Base-by-base conservation (phyloP, 2,797 vertebrate genomes). In the Lycodopsis pacificus region DNA sequence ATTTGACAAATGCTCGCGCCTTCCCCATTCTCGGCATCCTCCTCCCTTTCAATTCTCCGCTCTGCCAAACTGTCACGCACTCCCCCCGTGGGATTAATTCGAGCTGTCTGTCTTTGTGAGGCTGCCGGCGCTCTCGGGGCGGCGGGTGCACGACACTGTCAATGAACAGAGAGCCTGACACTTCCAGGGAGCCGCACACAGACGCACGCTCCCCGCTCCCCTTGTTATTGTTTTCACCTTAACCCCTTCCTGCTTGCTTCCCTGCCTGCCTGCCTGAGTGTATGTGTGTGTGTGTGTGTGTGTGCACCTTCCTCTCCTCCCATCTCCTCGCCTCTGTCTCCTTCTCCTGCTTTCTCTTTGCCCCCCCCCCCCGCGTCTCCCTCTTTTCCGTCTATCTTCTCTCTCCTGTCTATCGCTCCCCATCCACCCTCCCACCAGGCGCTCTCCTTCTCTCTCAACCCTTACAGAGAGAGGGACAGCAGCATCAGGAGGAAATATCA, bases 1-100 rank as follows among this genome's bases (percentile, higher is more conserved):
- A 98, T 98, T 97, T 99, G 98, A 99, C 98, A 99, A 97, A 97
- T 97, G 97, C 97, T 97, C 93, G 97, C 96, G 96, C 97, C 96
- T 97, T 97, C 97, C 96, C 96, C 96, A 95, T 97, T 97, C 96
- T 96, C 96, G 95, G 97, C 96, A 96, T 97, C 97, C 96, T 97
- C 97, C 97, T 96, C 96, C 96, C 94, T 96, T 97, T 97, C 97
- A 98, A 98, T 98, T 98, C 97, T 96, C 96, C 95, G 96, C 97
- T 96, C 96, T 97, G 95, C 97, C 97, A 96, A 96, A 93, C 97
- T 97, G 97, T 97, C 97, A 99, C 95, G 97, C 96, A 87, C 93
- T 95, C 95, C 97, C 96, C 97, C 96, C 93, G 90, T 89, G 97
- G 98, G 97, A 98, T 97, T 98, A 98, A 99, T 99, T 97, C 95